These are phyloP conservation scores for Temnothorax longispinosus DNA, from an alignment of 1,140 invertebrate species.

Conservation along the genomic window DNA sequence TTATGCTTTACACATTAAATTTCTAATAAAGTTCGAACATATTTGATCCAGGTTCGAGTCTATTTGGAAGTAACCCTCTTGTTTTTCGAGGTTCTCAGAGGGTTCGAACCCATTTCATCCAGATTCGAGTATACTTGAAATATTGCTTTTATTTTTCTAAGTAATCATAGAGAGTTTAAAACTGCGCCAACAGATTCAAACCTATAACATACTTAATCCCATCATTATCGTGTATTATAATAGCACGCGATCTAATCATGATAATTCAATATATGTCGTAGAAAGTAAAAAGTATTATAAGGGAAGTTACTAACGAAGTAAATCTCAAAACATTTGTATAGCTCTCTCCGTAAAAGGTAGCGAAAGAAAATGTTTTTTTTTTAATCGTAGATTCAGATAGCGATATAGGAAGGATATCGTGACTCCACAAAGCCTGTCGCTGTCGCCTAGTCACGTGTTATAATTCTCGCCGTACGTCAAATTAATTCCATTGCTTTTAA, in stretches of 20 bases:
- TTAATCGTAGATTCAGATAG: constrained; percentile 20
- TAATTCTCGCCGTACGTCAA: constrained; percentile 20
- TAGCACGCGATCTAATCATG: constrained; percentile 7
- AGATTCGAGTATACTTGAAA: too few species aligned
- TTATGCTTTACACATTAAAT: too few species aligned
- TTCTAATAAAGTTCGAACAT: too few species aligned
- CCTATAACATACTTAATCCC: too few species aligned
- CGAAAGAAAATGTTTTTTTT: background rate
- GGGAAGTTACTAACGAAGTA: background rate
- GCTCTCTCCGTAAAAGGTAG: background rate
- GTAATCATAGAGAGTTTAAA: too few species aligned
- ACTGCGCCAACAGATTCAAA: too few species aligned
- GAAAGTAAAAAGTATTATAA: background rate
- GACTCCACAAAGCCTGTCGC: background rate
- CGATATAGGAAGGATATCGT: constrained; percentile 19
- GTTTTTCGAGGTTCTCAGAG: too few species aligned
- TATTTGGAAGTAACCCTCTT: too few species aligned
- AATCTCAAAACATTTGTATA: background rate
- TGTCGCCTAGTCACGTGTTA: constrained; percentile 9
- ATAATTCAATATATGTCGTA: too few species aligned
- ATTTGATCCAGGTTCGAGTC: too few species aligned
- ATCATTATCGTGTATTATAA: background rate
- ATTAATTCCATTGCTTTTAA: constrained; percentile 59
- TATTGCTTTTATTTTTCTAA: too few species aligned
- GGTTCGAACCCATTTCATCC: too few species aligned